Percentiles rank a stretch among this genome's conserved stretches.
Conservation (phyloP, 35 echinoderm and acorn worm species). For the Eucidaris tribuloides region DNA sequence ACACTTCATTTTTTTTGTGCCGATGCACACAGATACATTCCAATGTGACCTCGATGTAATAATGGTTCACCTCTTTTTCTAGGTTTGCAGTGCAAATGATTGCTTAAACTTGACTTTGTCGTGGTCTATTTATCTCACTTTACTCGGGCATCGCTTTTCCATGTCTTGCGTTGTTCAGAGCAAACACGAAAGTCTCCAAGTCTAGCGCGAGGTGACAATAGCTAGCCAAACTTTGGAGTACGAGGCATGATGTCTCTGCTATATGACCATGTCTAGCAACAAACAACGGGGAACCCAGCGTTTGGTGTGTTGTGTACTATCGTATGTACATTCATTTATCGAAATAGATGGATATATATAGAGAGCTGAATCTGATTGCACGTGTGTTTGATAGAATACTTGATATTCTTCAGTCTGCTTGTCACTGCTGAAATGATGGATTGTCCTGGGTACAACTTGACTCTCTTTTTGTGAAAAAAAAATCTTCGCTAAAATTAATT, state of each 20-base stretch:
- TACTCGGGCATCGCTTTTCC: too few species aligned
- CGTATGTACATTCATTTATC: too few species aligned
- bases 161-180: too few species aligned
- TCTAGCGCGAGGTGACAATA: background rate
- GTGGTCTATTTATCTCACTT: background rate
- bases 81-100: conserved; percentile 8
- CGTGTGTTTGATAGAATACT: background rate
- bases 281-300: too few species aligned
- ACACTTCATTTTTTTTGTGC: too few species aligned
- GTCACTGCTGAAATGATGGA: background rate
- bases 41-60: background rate
- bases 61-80: background rate
- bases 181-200: too few species aligned
- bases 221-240: background rate
- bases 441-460: background rate
- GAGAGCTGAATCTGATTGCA: too few species aligned
- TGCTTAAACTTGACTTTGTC: conserved; percentile 9
- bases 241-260: too few species aligned
- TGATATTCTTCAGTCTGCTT: background rate
- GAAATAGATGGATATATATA: too few species aligned
- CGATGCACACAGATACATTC: too few species aligned
- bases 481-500: background rate
- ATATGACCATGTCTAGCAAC: too few species aligned
- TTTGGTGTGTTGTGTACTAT: too few species aligned
- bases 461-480: background rate